Evolutionary conservation across 1,140 invertebrate species (phyloP).

Genomic region (Scaptomyza graminum): DNA sequence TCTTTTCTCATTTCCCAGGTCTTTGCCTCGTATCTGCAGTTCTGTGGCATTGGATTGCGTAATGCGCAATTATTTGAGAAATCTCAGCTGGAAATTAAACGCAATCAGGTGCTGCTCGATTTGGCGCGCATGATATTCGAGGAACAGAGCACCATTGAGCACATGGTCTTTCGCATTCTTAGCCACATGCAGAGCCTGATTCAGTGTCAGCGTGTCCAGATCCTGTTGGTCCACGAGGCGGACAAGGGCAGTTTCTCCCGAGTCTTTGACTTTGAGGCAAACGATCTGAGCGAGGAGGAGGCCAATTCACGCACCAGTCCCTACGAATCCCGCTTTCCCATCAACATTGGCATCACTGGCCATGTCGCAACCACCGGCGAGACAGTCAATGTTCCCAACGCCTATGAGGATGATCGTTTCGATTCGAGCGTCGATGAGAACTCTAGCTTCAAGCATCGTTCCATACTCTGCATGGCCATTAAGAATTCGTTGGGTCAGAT

Average conservation of each 20-base stretch:
- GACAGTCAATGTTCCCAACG: constrained; percentile 95
- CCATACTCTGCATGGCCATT: constrained; percentile 96
- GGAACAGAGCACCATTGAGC: constrained; percentile 97
- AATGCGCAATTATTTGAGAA: constrained; percentile 98
- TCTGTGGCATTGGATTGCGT: constrained; percentile 96
- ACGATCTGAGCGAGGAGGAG: constrained; percentile 90
- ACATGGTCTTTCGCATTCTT: constrained; percentile 96
- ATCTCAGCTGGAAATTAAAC: constrained; percentile 96
- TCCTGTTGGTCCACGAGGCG: constrained; percentile 93
- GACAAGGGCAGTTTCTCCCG: constrained; percentile 95
- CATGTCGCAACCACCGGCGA: constrained; percentile 98
- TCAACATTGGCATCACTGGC: constrained; percentile 97
- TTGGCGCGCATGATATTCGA: constrained; percentile 98
- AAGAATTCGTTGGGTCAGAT: constrained; percentile 95
- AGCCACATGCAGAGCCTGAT: constrained; percentile 97
- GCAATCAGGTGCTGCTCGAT: constrained; percentile 97
- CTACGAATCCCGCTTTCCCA: constrained; percentile 96
- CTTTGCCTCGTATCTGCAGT: constrained; percentile 96
- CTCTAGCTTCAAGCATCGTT: constrained; percentile 91
- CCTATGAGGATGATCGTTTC: constrained; percentile 96
- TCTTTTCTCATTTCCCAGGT: constrained; percentile 84
- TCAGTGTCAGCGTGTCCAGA: constrained; percentile 96
- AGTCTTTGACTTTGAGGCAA: constrained; percentile 95
- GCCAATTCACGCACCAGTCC: constrained; percentile 91
- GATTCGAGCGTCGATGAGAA: constrained; percentile 93